These are phyloP conservation scores for Cetoscarus ocellatus DNA, from an alignment of 2,797 vertebrate genomes.

Conservation along the genomic window DNA sequence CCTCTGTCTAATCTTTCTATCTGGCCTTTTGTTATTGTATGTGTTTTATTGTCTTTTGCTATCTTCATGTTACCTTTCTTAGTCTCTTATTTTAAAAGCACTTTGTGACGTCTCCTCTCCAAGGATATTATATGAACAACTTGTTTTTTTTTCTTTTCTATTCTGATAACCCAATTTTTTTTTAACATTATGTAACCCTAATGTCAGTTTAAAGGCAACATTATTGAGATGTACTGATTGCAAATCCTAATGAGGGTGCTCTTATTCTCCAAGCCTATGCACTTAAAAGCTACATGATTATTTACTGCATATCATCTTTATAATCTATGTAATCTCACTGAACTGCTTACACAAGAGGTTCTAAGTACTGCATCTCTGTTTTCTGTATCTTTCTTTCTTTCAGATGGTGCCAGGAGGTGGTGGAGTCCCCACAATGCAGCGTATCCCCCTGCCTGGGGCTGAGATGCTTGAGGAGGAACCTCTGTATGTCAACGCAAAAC, in stretches of 20 bases:
- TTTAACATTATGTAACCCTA: neutral
- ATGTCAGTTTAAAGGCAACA: neutral
- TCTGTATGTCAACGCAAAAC: conserved; percentile 89
- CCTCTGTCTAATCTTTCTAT: too few species aligned
- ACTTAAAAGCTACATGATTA: conserved; percentile 1
- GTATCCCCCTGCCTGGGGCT: conserved; percentile 96
- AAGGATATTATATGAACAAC: too few species aligned
- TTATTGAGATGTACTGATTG: conserved; percentile 9
- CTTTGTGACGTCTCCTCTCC: too few species aligned
- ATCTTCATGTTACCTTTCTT: too few species aligned
- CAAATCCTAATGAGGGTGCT: conserved; percentile 4
- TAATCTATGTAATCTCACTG: neutral
- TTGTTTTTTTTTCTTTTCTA: too few species aligned
- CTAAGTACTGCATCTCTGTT: conserved; percentile 30
- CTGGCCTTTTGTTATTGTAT: too few species aligned
- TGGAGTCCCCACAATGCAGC: conserved; percentile 93
- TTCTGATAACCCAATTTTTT: too few species aligned
- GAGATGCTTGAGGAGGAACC: conserved; percentile 99
- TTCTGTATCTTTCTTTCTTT: conserved; percentile 28
- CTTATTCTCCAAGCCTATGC: neutral
- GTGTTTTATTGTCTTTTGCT: too few species aligned
- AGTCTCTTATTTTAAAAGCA: too few species aligned
- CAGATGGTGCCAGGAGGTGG: conserved; percentile 97
- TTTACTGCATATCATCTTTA: neutral
- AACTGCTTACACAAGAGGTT: conserved; percentile 8